These are phyloP conservation scores for Anguilla anguilla DNA, from an alignment of 2,797 vertebrate genomes.

Conservation along the genomic window DNA sequence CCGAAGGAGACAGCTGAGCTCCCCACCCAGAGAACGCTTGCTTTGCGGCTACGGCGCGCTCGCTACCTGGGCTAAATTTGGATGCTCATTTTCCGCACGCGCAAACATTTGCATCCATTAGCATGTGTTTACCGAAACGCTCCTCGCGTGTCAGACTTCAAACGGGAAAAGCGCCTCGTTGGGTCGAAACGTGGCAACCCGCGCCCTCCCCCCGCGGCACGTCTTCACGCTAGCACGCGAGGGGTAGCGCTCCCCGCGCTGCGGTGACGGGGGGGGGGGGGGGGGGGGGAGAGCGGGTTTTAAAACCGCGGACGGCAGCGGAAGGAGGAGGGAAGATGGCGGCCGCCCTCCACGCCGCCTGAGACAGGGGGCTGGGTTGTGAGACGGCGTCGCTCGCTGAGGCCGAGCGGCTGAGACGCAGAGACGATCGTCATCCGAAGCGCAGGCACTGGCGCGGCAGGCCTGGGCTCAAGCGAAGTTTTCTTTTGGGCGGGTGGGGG, in stretches of 20 bases:
- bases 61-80: neutral
- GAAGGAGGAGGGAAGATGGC: too few relatives aligned
- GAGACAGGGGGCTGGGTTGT: too few relatives aligned
- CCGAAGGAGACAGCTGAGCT: neutral
- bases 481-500: too few relatives aligned
- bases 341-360: too few relatives aligned
- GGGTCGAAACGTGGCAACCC: neutral
- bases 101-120: constrained; percentile 22
- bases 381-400: too few relatives aligned
- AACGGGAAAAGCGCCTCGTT: neutral
- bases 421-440: neutral
- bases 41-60: neutral
- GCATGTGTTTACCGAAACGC: neutral
- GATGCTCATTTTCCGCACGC: constrained; percentile 15
- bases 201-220: neutral
- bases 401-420: too few relatives aligned
- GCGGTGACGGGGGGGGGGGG: too few relatives aligned
- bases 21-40: neutral
- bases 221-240: neutral
- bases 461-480: too few relatives aligned
- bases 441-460: neutral
- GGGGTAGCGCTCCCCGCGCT: neutral
- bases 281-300: too few relatives aligned
- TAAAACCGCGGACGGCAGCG: too few relatives aligned
- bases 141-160: neutral